Base-by-base conservation (phyloP, 2,888 invertebrate genomes). In the Frankliniella fusca region DNA sequence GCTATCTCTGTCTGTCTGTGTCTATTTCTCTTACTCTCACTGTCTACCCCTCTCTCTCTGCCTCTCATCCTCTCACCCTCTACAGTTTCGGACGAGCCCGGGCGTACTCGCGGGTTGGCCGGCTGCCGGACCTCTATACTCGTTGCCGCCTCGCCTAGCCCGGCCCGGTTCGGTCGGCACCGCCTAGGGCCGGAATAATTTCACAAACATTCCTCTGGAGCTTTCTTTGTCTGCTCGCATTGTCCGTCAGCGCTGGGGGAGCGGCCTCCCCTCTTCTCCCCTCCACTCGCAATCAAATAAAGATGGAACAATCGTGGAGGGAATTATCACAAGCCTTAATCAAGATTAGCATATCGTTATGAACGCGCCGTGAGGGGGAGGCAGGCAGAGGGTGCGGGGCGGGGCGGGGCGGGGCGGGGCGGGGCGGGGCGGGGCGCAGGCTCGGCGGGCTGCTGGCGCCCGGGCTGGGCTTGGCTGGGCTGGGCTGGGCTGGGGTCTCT, bases 261-360 rank as follows among this genome's bases (percentile, higher is more conserved):
- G 20, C 61, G 15, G 0, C 3, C 15, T 11, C 61, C 18, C 61
- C 61, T 7, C 7, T 18, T 18, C 7, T n/a, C 23, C 70, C 23
- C 10, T 11, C 70, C 23, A 27, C 70, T 76, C 70, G 70, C 70
- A 76, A 76, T 76, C 70, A 76, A 76, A 76, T 76, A 76, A 76
- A 76, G 70, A 76, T 76, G 70, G 70, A 76, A 76, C 70, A 76
- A 76, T 76, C 70, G 70, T 27, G 70, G 70, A 76, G 70, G 70
- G 70, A 76, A 76, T 76, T 76, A 76, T 76, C 70, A 76, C 70
- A 76, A 76, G 70, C 70, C 70, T 76, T 76, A 76, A 76, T 76
- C 70, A 76, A 76, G 70, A 76, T 76, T 76, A 76, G 70, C 70
- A 76, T 76, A 76, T 76, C 70, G 70, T 76, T 76, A 76, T 76